A percentile compares a stretch with the other conserved stretches of the same genome.
Evolutionary conservation across 2,888 invertebrate species (phyloP).

Genomic region (Plebejus anna): DNA sequence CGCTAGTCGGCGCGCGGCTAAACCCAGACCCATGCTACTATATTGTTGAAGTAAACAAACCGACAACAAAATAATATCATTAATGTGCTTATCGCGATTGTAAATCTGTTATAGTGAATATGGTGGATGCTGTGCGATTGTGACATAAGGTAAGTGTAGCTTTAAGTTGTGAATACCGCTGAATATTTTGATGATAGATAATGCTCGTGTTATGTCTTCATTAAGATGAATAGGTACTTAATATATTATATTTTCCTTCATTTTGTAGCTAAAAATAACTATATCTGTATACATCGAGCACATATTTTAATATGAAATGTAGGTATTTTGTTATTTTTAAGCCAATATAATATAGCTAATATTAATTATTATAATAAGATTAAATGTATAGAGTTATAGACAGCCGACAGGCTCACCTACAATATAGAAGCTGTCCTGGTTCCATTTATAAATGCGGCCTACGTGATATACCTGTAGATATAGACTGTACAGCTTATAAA

Average conservation of each 20-base stretch:
- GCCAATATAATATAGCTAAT: neutral
- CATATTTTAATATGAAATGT: neutral
- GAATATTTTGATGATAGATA: neutral
- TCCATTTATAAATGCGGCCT: neutral
- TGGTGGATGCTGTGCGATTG: neutral
- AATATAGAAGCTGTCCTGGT: slow-evolving; percentile 1
- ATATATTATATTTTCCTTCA: too few species aligned
- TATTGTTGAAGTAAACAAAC: slow-evolving; percentile 70
- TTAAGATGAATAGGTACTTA: neutral
- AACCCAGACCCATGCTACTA: slow-evolving; percentile 62
- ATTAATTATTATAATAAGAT: neutral
- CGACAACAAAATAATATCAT: slow-evolving; percentile 45
- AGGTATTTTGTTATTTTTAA: neutral
- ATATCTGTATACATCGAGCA: too few species aligned
- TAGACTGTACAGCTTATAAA: neutral
- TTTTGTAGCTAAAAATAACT: too few species aligned
- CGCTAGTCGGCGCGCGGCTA: slow-evolving; percentile 74
- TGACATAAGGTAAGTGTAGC: neutral
- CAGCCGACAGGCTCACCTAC: neutral
- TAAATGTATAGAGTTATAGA: neutral
- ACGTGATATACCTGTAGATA: neutral
- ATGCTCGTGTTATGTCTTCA: neutral
- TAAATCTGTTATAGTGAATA: neutral
- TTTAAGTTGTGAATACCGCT: neutral
- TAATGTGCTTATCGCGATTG: slow-evolving; percentile 39